Evolutionary conservation across 2,888 invertebrate species (phyloP).

Genomic region (Pseudococcus viburni): DNA sequence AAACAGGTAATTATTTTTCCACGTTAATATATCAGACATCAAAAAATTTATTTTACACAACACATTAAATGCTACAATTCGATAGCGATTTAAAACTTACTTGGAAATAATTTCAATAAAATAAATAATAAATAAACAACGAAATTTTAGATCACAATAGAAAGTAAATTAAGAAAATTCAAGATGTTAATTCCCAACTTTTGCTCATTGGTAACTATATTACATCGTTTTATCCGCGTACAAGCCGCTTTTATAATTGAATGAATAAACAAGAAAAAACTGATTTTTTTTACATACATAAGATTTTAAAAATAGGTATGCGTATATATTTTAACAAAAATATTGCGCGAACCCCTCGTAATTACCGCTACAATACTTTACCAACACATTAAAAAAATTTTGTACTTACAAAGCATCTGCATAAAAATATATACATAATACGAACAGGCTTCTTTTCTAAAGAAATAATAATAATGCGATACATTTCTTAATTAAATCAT

Average conservation of each 20-base stretch:
- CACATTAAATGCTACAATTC: conserved; percentile 23
- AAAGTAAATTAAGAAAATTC: not conserved
- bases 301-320: not conserved
- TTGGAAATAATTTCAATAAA: conserved; percentile 33
- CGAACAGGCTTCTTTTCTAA: not conserved
- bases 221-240: conserved; percentile 37
- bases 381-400: not conserved
- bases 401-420: not conserved
- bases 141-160: conserved; percentile 43
- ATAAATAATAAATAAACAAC: conserved; percentile 42
- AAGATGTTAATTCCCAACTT: conserved; percentile 38
- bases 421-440: not conserved
- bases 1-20: conserved; percentile 46
- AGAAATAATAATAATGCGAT: conserved; percentile 42
- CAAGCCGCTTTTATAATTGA: not conserved
- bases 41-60: conserved; percentile 58
- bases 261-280: not conserved
- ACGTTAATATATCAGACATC: not conserved
- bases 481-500: conserved; percentile 50
- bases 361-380: not conserved
- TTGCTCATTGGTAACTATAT: conserved; percentile 45
- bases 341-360: not conserved
- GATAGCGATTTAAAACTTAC: conserved; percentile 24
- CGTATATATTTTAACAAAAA: not conserved
- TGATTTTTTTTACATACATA: not conserved